These are phyloP conservation scores for Panzeria rudis DNA, from an alignment of 2,888 invertebrate genomes.

Conservation along the genomic window DNA sequence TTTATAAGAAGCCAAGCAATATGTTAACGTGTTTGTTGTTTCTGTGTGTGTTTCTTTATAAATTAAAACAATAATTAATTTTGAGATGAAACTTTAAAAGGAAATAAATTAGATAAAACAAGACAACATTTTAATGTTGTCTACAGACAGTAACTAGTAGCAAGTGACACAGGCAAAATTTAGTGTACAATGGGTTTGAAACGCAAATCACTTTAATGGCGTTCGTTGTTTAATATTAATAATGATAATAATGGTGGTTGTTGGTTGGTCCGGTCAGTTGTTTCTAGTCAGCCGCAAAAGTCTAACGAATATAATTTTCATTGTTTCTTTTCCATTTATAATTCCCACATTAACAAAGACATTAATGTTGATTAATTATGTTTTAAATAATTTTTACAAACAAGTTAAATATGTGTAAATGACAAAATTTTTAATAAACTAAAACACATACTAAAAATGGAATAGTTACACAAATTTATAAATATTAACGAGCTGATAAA, in stretches of 20 bases:
- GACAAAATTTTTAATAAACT: slow-evolving; percentile 39
- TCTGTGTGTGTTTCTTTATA: slow-evolving; percentile 14
- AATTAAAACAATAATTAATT: slow-evolving; percentile 68
- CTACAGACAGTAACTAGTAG: not conserved
- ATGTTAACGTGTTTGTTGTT: slow-evolving; percentile 38
- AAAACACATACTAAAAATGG: slow-evolving; percentile 16
- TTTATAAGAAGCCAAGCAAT: slow-evolving; percentile 53
- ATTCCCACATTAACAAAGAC: slow-evolving; percentile 72
- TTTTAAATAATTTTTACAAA: slow-evolving; percentile 66
- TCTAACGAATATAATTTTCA: slow-evolving; percentile 41
- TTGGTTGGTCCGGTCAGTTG: slow-evolving; percentile 18
- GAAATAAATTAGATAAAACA: slow-evolving; percentile 56
- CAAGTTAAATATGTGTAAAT: slow-evolving; percentile 44
- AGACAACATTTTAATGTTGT: slow-evolving; percentile 29
- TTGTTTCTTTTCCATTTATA: slow-evolving; percentile 49
- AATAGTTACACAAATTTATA: slow-evolving; percentile 4
- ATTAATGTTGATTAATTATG: slow-evolving; percentile 69
- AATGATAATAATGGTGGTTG: not conserved
- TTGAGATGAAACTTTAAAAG: slow-evolving; percentile 45
- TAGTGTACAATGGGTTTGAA: slow-evolving; percentile 37
- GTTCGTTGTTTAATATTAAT: slow-evolving; percentile 19
- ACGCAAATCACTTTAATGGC: slow-evolving; percentile 66
- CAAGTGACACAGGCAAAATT: slow-evolving; percentile 9
- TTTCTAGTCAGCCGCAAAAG: slow-evolving; percentile 42
- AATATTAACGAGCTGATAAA: slow-evolving; percentile 33